Conservation (phyloP, 35 echinoderm and acorn worm species). For the Eucidaris tribuloides region DNA sequence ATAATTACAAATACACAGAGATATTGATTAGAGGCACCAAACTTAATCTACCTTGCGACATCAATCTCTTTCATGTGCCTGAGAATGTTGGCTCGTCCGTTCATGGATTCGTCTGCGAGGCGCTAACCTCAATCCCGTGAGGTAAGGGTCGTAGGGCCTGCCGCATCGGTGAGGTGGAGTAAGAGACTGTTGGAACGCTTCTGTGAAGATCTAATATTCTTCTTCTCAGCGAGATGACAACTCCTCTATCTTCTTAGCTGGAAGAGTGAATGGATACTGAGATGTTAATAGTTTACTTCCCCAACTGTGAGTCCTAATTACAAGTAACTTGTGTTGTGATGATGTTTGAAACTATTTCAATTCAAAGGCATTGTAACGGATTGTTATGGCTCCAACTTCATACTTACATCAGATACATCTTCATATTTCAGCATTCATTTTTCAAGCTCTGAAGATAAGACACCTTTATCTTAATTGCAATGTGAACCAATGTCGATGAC, state of each 20-base stretch:
- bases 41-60: constrained; percentile 79
- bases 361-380: too few relatives aligned
- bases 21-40: too few relatives aligned
- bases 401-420: too few relatives aligned
- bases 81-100: constrained; percentile 81
- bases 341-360: too few relatives aligned
- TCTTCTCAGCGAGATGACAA: constrained; percentile 85
- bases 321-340: too few relatives aligned
- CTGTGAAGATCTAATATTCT: constrained; percentile 89
- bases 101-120: constrained; percentile 87
- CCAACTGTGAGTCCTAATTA: too few relatives aligned
- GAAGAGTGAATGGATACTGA: background rate
- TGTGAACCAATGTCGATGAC: too few relatives aligned
- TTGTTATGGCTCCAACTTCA: too few relatives aligned
- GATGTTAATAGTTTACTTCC: background rate
- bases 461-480: too few relatives aligned
- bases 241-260: constrained; percentile 80
- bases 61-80: constrained; percentile 94
- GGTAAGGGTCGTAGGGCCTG: constrained; percentile 69
- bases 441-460: too few relatives aligned
- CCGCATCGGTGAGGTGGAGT: constrained; percentile 61
- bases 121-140: constrained; percentile 75
- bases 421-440: too few relatives aligned
- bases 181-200: constrained; percentile 81
- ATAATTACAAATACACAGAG: too few relatives aligned